These are phyloP conservation scores for Diplosoma virens DNA, from an alignment of 23 tunicate genomes.

Conservation along the genomic window DNA sequence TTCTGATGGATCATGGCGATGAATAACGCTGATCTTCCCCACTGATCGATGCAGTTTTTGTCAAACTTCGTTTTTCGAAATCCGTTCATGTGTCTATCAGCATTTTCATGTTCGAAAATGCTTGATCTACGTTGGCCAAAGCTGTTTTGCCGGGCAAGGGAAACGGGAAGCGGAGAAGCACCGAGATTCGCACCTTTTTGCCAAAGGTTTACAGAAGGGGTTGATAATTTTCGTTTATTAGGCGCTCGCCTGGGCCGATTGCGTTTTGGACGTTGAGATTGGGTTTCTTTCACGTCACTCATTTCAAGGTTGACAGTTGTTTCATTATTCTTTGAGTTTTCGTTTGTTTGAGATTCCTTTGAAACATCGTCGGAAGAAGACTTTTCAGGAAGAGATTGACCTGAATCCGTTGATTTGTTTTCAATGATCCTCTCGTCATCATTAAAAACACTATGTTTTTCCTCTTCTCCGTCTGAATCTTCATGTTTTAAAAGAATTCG, in stretches of 20 bases:
- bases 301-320: background rate
- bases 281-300: background rate
- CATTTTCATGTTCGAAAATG: background rate
- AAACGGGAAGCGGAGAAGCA: constrained; percentile 25
- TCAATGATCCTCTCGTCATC: background rate
- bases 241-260: background rate
- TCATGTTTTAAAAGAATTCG: constrained; percentile 13
- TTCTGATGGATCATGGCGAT: constrained; percentile 60
- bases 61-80: constrained; percentile 29
- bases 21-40: constrained; percentile 65
- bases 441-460: background rate
- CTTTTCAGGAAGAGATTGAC: too few relatives aligned
- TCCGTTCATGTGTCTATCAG: background rate
- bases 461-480: background rate
- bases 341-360: background rate
- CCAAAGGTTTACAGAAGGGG: background rate
- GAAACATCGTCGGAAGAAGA: background rate
- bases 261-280: background rate
- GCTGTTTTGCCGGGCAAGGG: constrained; percentile 3
- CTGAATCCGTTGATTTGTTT: background rate
- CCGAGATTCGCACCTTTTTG: constrained; percentile 5
- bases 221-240: background rate
- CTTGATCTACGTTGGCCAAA: background rate
- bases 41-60: constrained; percentile 65
- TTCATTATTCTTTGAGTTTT: background rate